Evolutionary conservation across 2,797 vertebrate species (phyloP), one percentile per base, ranked within the genome.

Genomic region (Danio choprae): DNA sequence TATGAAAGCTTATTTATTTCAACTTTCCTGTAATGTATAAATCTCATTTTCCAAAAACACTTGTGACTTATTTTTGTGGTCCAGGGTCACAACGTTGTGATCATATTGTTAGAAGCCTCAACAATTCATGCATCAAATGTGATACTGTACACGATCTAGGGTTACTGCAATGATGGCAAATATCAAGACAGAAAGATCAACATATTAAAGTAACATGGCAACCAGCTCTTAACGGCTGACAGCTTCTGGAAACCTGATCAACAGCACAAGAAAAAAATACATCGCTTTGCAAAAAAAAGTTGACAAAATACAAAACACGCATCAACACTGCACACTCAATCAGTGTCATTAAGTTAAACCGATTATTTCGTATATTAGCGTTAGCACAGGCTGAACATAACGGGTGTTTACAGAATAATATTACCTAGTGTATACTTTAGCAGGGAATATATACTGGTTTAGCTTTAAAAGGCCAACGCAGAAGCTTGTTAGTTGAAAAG

Each of bases 151-250:
- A 11, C 7, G 43, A 44, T 15, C 20, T 65, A 4, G 13, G 20
- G 64, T 67, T 67, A 67, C 46, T 48, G 12, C 13, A 29, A 65
- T 46, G 13, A 67, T 67, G 43, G 6, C 12, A 67, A 65, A 46
- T 65, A 2, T 22, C 18, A 65, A 46, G 20, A 15, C 5, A 20
- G 64, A 48, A 50, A 59, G n/a, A 50, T 18, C 43, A 20, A 2
- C 38, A 15, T 20, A 55, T 65, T 29, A 44, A 18, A 65, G 38
- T 36, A 56, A 36, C 48, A 55, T 18, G 9, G 60, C 18, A 76
- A 65, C 40, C 44, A 67, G 40, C 40, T 58, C 16, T 56, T 16
- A 67, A 40, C 48, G 22, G 41, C 9, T 58, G 51, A 36, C 41
- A 13, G 58, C 46, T 58, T 9, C 15, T 36, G 40, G 7, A 68